Conservation (phyloP, 2,888 invertebrate genomes). For the Atethmia centrago region DNA sequence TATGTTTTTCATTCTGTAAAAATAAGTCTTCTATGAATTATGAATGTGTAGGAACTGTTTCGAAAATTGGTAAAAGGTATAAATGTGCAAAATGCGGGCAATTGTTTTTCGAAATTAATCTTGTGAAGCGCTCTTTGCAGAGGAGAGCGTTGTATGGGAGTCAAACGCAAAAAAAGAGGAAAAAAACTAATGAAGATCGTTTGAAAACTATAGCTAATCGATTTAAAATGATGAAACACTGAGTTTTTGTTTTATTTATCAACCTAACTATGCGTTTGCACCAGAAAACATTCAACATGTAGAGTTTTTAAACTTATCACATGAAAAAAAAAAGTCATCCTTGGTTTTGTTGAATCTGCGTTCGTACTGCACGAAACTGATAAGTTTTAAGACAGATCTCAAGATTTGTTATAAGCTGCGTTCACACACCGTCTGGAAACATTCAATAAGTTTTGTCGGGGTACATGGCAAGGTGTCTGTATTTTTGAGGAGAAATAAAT, state of each 20-base stretch:
- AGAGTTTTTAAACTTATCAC: no score
- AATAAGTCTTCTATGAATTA: slow-evolving; percentile 58
- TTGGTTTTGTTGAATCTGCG: no score
- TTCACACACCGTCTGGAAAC: no score
- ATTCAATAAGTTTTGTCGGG: no score
- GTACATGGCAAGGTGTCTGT: no score
- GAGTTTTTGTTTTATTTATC: slow-evolving; percentile 59
- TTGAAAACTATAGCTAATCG: slow-evolving; percentile 71
- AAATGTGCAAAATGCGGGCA: slow-evolving; percentile 67
- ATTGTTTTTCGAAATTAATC: slow-evolving; percentile 69
- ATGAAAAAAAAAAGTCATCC: no score
- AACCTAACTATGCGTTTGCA: no score
- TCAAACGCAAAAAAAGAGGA: slow-evolving; percentile 25
- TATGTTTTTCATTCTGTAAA: slow-evolving; percentile 71
- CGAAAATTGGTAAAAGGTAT: slow-evolving; percentile 58
- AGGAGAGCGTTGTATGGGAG: background rate
- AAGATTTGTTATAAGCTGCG: no score
- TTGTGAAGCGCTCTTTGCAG: slow-evolving; percentile 47
- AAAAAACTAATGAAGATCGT: slow-evolving; percentile 66
- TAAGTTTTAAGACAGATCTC: no score
- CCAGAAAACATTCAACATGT: no score
- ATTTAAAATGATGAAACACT: slow-evolving; percentile 73
- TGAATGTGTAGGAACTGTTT: slow-evolving; percentile 50
- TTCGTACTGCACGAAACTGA: no score
- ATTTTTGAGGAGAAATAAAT: no score